phyloP scores from a whole-genome alignment of 2,888 invertebrate species.

The Chalcis sispes region DNA sequence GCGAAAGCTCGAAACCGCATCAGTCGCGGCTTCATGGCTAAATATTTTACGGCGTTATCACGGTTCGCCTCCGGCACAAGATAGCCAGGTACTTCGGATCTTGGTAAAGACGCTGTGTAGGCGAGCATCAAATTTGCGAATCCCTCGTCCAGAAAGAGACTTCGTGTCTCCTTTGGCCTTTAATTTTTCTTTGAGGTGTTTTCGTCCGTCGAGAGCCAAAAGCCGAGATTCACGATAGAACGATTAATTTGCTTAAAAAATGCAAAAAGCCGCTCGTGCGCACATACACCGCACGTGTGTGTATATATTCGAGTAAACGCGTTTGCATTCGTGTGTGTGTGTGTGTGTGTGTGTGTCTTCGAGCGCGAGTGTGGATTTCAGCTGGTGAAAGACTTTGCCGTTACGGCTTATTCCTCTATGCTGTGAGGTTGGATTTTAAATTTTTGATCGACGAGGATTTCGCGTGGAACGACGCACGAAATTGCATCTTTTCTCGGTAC shows the following conservation, averaged over 20 bases:
- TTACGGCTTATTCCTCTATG: constrained; percentile 6
- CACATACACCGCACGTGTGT: not conserved
- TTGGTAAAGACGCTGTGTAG: not conserved
- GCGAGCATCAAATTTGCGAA: constrained; percentile 21
- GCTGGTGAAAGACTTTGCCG: too few species aligned
- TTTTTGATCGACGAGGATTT: constrained; percentile 50
- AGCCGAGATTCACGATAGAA: constrained; percentile 13
- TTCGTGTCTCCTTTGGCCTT: constrained; percentile 28
- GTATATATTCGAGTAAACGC: not conserved
- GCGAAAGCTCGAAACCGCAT: constrained; percentile 42
- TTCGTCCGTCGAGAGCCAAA: constrained; percentile 7
- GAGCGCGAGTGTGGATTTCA: not conserved
- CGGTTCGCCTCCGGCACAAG: constrained; percentile 15
- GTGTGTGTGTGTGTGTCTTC: not conserved
- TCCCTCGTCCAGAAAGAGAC: constrained; percentile 7
- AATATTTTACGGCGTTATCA: constrained; percentile 40
- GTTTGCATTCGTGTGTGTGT: not conserved
- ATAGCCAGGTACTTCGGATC: not conserved
- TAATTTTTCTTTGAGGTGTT: constrained; percentile 34
- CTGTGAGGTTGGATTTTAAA: constrained; percentile 49
- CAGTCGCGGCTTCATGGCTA: constrained; percentile 12
- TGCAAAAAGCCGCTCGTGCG: not conserved
- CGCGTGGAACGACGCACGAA: constrained; percentile 51
- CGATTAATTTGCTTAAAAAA: constrained; percentile 40
- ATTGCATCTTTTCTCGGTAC: constrained; percentile 44